Evolutionary conservation across 2,888 invertebrate genomes (phyloP).

Genomic region (Dicyrtoma fusca): DNA sequence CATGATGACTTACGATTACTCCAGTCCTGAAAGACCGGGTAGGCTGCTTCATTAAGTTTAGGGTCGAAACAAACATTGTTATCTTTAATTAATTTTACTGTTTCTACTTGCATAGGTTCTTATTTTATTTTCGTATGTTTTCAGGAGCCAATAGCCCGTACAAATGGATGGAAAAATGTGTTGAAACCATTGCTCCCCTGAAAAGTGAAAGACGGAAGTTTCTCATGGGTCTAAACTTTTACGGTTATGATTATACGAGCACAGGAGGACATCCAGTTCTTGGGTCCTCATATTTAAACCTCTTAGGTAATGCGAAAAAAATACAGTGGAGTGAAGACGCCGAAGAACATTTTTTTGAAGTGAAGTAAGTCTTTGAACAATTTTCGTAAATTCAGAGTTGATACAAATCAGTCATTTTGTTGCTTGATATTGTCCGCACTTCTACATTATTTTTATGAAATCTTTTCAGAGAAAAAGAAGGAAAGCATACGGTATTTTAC

Average conservation of each 20-base stretch:
- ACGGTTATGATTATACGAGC: constrained; percentile 81
- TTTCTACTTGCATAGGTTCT: too few species aligned
- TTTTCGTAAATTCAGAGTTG: too few species aligned
- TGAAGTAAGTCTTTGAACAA: constrained; percentile 73
- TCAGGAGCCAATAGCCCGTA: constrained; percentile 86
- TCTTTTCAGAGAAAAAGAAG: constrained; percentile 68
- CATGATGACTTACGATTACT: constrained; percentile 96
- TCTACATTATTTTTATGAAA: constrained; percentile 19
- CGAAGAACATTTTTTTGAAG: constrained; percentile 82
- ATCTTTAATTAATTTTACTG: constrained; percentile 26
- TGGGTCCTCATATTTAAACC: constrained; percentile 75
- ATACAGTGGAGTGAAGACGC: constrained; percentile 76
- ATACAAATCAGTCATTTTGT: too few species aligned
- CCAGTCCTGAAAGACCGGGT: constrained; percentile 79
- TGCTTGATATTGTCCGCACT: too few species aligned
- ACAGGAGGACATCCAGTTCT: constrained; percentile 81
- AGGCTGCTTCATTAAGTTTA: constrained; percentile 47
- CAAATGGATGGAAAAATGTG: constrained; percentile 77
- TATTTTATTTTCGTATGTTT: too few species aligned
- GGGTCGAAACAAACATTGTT: constrained; percentile 3
- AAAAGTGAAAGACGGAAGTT: constrained; percentile 72
- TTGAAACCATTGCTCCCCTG: constrained; percentile 72
- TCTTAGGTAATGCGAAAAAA: constrained; percentile 74
- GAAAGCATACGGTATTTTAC: constrained; percentile 80
- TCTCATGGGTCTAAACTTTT: constrained; percentile 88